These are phyloP conservation scores for Neoarius graeffei DNA, from an alignment of 2,113 vertebrate species.

Conservation along the genomic window DNA sequence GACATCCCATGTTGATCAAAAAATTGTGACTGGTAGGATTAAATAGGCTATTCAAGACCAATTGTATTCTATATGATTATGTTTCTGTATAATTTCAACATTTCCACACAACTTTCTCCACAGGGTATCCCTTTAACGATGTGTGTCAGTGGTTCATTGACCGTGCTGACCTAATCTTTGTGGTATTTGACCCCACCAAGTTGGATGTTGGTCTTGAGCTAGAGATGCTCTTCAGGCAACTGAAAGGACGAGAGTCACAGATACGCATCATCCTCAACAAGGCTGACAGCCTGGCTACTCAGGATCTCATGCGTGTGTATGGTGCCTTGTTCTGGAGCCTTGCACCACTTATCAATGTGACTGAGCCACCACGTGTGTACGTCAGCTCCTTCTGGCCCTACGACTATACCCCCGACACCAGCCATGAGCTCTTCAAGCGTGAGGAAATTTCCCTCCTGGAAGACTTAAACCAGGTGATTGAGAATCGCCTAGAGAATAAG, in stretches of 20 bases:
- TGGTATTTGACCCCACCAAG: slow-evolving; percentile 97
- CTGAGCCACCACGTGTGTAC: slow-evolving; percentile 92
- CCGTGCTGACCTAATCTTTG: slow-evolving; percentile 95
- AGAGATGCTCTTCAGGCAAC: slow-evolving; percentile 93
- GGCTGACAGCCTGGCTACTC: slow-evolving; percentile 91
- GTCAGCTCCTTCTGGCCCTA: slow-evolving; percentile 98
- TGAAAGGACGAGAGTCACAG: slow-evolving; percentile 96
- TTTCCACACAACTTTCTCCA: slow-evolving; percentile 3
- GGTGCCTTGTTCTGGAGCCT: slow-evolving; percentile 97
- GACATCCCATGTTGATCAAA: neutral
- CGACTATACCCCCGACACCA: slow-evolving; percentile 91
- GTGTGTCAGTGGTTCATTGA: slow-evolving; percentile 99
- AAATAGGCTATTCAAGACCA: neutral
- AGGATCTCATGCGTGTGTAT: slow-evolving; percentile 97
- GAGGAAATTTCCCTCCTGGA: slow-evolving; percentile 97
- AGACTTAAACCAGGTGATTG: slow-evolving; percentile 97
- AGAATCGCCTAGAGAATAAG: slow-evolving; percentile 98
- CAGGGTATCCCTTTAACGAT: slow-evolving; percentile 97
- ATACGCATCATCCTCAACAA: slow-evolving; percentile 99
- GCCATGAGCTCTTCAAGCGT: slow-evolving; percentile 88
- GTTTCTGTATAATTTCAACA: neutral
- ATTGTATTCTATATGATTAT: neutral
- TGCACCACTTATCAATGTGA: slow-evolving; percentile 97
- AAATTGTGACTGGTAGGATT: neutral
- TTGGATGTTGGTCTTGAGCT: slow-evolving; percentile 94